phyloP scores from a whole-genome alignment of 2,888 invertebrate species.

The Habrosyne pyritoides region DNA sequence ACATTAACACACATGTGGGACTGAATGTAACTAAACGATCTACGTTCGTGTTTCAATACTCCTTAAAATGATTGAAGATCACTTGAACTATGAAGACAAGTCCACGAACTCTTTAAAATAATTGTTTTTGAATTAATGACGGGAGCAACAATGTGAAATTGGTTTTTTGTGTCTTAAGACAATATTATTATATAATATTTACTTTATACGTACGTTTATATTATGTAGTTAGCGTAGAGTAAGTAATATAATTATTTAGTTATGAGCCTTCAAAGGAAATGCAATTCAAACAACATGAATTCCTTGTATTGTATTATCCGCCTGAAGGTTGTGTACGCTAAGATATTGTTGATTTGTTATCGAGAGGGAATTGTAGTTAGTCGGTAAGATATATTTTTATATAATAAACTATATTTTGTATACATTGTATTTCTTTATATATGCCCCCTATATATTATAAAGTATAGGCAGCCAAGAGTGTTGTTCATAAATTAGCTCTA shows the following conservation, averaged over 20 bases:
- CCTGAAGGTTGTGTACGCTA: slow-evolving; percentile 9
- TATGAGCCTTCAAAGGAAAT: slow-evolving; percentile 1
- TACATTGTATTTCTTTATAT: slow-evolving; percentile 38
- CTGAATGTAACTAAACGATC: no score
- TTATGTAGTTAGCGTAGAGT: slow-evolving; percentile 10
- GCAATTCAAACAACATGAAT: no score
- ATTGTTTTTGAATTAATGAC: background rate
- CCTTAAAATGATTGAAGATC: background rate
- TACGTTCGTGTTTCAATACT: background rate
- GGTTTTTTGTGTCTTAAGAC: background rate
- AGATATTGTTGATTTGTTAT: slow-evolving; percentile 14
- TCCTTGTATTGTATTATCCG: background rate
- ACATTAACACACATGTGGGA: no score
- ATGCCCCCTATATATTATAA: no score
- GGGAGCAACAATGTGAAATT: background rate
- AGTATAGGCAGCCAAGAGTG: no score
- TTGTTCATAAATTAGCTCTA: no score
- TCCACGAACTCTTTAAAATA: background rate
- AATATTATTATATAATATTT: background rate
- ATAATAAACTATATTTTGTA: slow-evolving; percentile 53
- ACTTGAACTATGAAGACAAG: background rate
- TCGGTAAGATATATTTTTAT: slow-evolving; percentile 52
- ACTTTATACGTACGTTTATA: slow-evolving; percentile 2
- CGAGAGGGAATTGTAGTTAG: slow-evolving; percentile 26
- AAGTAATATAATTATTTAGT: background rate